Conservation (phyloP, 2,113 vertebrate genomes). For the Prietella phreatophila region DNA sequence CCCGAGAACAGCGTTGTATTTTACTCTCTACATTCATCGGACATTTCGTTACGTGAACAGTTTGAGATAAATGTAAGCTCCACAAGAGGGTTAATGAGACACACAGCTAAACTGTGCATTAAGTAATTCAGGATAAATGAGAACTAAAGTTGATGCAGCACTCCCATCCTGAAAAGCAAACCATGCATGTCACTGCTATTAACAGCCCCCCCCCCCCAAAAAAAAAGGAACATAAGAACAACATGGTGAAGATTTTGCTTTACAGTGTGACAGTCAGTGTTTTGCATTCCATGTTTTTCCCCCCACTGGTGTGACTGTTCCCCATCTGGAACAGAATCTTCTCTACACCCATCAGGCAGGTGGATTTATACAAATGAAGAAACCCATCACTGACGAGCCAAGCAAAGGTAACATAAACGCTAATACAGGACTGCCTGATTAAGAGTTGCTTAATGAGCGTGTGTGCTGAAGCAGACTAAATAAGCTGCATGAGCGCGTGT, state of each 20-base stretch:
- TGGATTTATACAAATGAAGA: constrained; percentile 25
- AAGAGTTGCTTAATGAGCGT: constrained; percentile 21
- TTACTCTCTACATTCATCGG: background rate
- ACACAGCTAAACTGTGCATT: no score
- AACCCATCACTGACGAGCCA: constrained; percentile 25
- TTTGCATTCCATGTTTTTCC: no score
- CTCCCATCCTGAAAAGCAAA: background rate
- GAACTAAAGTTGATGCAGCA: background rate
- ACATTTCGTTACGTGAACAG: background rate
- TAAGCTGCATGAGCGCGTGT: constrained; percentile 16
- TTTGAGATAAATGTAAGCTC: background rate
- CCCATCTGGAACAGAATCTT: background rate
- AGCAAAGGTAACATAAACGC: constrained; percentile 24
- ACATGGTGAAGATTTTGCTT: no score
- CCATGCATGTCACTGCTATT: no score
- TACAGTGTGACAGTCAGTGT: no score
- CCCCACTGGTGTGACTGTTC: background rate
- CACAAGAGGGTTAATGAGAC: no score
- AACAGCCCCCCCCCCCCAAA: no score
- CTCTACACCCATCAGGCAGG: background rate
- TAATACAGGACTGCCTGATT: constrained; percentile 29
- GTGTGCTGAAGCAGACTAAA: constrained; percentile 45
- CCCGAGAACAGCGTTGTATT: background rate
- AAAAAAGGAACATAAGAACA: no score
- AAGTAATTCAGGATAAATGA: background rate